Evolutionary conservation across 2,797 vertebrate species (phyloP), one percentile per base, ranked within the genome.

Genomic region (Coranthus polyacanthus): DNA sequence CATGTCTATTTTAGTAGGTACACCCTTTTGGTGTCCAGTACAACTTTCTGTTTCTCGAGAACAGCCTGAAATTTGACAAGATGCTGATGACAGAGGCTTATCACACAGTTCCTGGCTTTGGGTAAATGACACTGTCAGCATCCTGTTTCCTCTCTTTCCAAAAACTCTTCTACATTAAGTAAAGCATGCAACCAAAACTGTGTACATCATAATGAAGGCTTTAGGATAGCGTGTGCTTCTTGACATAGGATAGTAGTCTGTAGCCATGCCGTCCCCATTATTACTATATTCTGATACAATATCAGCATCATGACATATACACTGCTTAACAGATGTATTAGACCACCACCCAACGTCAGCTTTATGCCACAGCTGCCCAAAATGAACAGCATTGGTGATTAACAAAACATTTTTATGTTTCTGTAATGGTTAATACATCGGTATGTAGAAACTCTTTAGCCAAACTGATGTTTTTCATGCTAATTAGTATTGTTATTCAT

Each of bases 91-190:
- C 12, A 38, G 50, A 11, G 0, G 0, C 13, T 8, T 16, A n/a
- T 39, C 16, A 44, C 56, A 58, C 16, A 57, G 21, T 54, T 53
- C 10, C 16, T 68, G 12, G 44, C 54, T 50, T 59, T 44, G 37
- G 66, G 17, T 43, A 36, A 38, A 55, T 53, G 15, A 26, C 17
- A n/a, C 20, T 13, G 12, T 29, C 13, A 43, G 32, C 3, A 2
- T 42, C 8, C 15, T 2, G 32, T 44, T 64, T 18, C 17, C 10
- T 34, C n/a, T 24, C 16, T 32, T 53, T 56, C 12, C 29, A 17
- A 57, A 68, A 53, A 16, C 26, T 51, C 17, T 12, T n/a, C 11
- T 22, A 22, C 36, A 42, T 72, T 67, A 8, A 9, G 32, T 53
- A 36, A 41, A 49, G 3, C 21, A 32, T 22, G 52, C 9, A 44